phyloP scores from a whole-genome alignment of 2,888 invertebrate genomes.

The Bruchidius siliquastri region DNA sequence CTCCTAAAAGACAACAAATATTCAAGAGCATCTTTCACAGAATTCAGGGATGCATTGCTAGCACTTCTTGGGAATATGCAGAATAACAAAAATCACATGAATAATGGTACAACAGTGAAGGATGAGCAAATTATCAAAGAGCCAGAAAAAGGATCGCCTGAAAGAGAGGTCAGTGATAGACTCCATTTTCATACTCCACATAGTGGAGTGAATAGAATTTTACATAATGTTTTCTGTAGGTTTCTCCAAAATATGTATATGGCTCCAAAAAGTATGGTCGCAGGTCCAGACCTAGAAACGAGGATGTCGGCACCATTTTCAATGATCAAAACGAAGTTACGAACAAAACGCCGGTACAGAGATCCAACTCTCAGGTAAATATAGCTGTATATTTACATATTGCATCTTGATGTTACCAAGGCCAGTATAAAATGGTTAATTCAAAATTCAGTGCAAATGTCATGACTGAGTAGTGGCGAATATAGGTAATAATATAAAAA shows the following conservation, averaged over 20 bases:
- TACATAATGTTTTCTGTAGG: neutral
- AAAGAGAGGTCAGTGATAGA: slow-evolving; percentile 54
- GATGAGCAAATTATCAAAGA: slow-evolving; percentile 24
- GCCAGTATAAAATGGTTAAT: no score
- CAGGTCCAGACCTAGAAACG: slow-evolving; percentile 59
- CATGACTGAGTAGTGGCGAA: no score
- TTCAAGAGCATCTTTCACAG: slow-evolving; percentile 60
- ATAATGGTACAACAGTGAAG: slow-evolving; percentile 7
- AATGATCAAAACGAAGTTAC: slow-evolving; percentile 44
- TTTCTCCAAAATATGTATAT: slow-evolving; percentile 65
- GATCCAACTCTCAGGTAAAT: slow-evolving; percentile 52
- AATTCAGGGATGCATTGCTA: slow-evolving; percentile 73
- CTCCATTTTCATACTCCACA: neutral
- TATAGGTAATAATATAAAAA: no score
- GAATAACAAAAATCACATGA: slow-evolving; percentile 20
- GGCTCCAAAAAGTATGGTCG: slow-evolving; percentile 74
- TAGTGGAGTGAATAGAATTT: no score
- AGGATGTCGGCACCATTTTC: slow-evolving; percentile 36
- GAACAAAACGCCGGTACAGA: slow-evolving; percentile 46
- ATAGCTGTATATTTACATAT: no score
- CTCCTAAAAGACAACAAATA: slow-evolving; percentile 51
- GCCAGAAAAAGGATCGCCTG: slow-evolving; percentile 52
- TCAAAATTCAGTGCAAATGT: no score
- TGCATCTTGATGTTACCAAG: no score
- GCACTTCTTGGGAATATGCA: slow-evolving; percentile 58